A percentile compares a stretch with the other conserved stretches of the same genome.
These are phyloP conservation scores for Syrista parreyssii DNA, from an alignment of 2,888 invertebrate species.

Conservation along the genomic window DNA sequence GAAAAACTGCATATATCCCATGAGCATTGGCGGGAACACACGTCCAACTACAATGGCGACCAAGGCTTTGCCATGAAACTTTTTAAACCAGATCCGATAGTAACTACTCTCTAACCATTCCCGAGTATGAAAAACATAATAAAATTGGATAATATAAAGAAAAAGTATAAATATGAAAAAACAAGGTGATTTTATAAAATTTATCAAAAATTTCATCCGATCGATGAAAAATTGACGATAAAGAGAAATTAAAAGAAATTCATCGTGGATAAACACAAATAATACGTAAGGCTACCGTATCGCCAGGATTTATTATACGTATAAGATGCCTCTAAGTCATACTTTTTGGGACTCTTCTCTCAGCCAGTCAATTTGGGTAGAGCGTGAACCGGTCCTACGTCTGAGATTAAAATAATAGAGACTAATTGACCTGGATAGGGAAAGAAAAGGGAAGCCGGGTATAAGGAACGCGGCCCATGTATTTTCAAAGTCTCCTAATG, in stretches of 20 bases:
- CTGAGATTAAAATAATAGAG: slow-evolving; percentile 7
- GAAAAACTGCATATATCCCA: slow-evolving; percentile 27
- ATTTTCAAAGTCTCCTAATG: slow-evolving; percentile 2
- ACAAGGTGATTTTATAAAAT: slow-evolving; percentile 1
- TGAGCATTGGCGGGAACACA: slow-evolving; percentile 16
- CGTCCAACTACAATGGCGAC: not conserved
- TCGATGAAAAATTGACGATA: not conserved
- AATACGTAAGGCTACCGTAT: not conserved
- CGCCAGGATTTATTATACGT: not conserved
- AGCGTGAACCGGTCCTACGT: not conserved
- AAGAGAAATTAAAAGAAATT: not conserved
- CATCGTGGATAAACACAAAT: not conserved
- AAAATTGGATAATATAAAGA: not conserved
- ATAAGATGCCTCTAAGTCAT: not conserved
- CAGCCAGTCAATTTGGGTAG: not conserved
- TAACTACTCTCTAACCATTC: not conserved
- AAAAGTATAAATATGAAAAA: slow-evolving; percentile 1
- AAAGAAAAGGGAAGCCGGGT: slow-evolving; percentile 3
- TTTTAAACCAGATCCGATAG: slow-evolving; percentile 19
- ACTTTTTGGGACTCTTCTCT: not conserved
- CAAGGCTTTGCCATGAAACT: slow-evolving; percentile 14
- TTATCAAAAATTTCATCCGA: slow-evolving; percentile 25
- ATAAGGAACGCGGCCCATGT: not conserved
- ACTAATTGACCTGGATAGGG: slow-evolving; percentile 3
- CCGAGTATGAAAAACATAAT: not conserved